Evolutionary conservation across 1,140 invertebrate species (phyloP).

Genomic region (Phymastichus coffea): DNA sequence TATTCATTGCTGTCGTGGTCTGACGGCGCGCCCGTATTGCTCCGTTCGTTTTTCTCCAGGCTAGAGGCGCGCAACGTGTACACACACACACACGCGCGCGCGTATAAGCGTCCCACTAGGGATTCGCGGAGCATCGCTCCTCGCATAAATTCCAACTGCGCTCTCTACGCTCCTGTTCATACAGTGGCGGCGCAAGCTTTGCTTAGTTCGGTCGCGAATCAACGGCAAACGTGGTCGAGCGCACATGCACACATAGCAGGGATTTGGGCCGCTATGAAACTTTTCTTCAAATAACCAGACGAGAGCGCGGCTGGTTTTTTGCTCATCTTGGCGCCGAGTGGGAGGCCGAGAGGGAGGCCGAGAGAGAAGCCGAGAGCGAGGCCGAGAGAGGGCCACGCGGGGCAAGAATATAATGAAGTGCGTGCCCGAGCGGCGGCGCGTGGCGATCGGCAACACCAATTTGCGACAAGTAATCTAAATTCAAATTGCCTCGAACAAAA

Average conservation of each 20-base stretch:
- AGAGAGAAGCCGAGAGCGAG: not conserved
- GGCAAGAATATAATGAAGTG: conserved; percentile 24
- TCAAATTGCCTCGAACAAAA: conserved; percentile 56
- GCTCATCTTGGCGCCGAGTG: too few relatives aligned
- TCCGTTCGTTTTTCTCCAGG: not conserved
- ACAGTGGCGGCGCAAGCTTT: too few relatives aligned
- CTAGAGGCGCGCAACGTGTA: too few relatives aligned
- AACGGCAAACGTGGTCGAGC: too few relatives aligned
- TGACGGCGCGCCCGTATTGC: not conserved
- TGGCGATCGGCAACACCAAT: conserved; percentile 48
- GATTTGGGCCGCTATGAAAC: too few relatives aligned
- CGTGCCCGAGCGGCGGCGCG: conserved; percentile 19
- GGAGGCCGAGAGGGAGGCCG: not conserved
- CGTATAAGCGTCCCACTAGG: conserved; percentile 1
- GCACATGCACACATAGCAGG: too few relatives aligned
- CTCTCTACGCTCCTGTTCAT: conserved; percentile 29
- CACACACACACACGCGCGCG: too few relatives aligned
- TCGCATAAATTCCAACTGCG: conserved; percentile 47
- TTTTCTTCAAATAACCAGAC: too few relatives aligned
- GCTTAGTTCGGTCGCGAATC: conserved; percentile 17
- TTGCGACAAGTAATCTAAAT: conserved; percentile 57
- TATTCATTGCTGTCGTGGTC: conserved; percentile 47
- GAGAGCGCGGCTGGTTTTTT: too few relatives aligned
- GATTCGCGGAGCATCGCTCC: conserved; percentile 11
- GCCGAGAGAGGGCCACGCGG: not conserved